phyloP scores from a whole-genome alignment of 2,797 vertebrate species.

The Alectoris magna region DNA sequence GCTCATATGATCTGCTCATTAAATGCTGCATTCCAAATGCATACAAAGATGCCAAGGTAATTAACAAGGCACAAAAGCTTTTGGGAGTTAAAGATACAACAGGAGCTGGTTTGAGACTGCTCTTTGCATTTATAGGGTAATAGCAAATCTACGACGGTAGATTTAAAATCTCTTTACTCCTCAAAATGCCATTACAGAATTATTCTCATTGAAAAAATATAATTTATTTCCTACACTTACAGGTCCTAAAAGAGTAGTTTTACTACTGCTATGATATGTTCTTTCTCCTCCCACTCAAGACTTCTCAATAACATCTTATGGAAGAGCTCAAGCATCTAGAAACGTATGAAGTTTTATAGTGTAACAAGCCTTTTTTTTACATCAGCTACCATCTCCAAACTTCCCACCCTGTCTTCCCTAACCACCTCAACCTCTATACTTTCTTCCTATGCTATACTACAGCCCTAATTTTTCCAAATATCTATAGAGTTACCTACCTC shows the following conservation, averaged over 20 bases:
- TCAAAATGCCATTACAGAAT: not conserved
- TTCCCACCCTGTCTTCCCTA: not conserved
- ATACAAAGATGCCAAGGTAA: constrained; percentile 48
- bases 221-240: not conserved
- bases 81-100: constrained; percentile 1
- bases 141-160: not conserved
- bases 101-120: not conserved
- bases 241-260: not conserved
- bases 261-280: not conserved
- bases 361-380: not conserved
- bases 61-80: constrained; percentile 53
- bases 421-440: not conserved
- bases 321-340: not conserved
- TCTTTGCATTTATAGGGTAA: constrained; percentile 24
- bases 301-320: not conserved
- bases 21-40: constrained; percentile 38
- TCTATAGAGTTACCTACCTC: not conserved
- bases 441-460: not conserved
- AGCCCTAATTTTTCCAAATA: not conserved
- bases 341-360: not conserved
- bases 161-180: not conserved
- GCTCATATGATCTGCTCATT: constrained; percentile 63
- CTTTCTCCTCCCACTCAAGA: not conserved
- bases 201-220: not conserved
- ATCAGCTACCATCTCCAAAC: not conserved